Percentiles rank a stretch among this genome's conserved stretches.
phyloP scores from a whole-genome alignment of 2,113 vertebrate species.

The Mirza zaza region DNA sequence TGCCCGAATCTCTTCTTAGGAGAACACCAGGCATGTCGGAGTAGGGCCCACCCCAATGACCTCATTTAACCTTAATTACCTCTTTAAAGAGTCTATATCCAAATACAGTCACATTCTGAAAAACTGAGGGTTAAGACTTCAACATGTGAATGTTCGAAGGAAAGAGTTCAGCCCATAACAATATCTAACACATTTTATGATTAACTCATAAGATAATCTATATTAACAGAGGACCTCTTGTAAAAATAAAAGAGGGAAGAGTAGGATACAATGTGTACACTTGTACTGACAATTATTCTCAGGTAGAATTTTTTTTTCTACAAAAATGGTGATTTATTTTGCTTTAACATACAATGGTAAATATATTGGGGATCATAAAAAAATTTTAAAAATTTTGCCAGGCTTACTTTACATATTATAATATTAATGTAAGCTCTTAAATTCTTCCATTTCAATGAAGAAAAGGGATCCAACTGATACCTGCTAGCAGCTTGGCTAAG shows the following conservation, averaged over 20 bases:
- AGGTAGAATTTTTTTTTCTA: slow-evolving; percentile 28
- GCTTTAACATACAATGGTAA: slow-evolving; percentile 93
- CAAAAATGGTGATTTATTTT: slow-evolving; percentile 89
- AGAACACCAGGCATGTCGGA: neutral
- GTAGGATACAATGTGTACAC: neutral
- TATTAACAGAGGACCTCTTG: neutral
- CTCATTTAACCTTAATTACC: neutral
- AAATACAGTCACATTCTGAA: neutral
- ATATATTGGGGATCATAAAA: slow-evolving; percentile 88
- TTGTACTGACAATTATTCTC: slow-evolving; percentile 24
- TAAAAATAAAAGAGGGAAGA: neutral
- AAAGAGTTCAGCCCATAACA: neutral
- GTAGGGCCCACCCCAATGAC: neutral
- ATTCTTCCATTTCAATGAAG: slow-evolving; percentile 90
- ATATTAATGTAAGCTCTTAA: slow-evolving; percentile 86
- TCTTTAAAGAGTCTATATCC: neutral
- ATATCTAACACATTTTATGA: neutral
- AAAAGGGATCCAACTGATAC: slow-evolving; percentile 87
- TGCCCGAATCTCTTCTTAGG: neutral
- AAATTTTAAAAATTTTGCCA: slow-evolving; percentile 80
- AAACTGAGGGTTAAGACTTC: neutral
- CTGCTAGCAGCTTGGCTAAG: slow-evolving; percentile 92
- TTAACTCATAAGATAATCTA: neutral
- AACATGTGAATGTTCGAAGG: neutral
- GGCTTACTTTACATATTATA: slow-evolving; percentile 93